These are phyloP conservation scores for Porites rus DNA, from an alignment of 92 coral and sea anemone genomes.

Conservation along the genomic window DNA sequence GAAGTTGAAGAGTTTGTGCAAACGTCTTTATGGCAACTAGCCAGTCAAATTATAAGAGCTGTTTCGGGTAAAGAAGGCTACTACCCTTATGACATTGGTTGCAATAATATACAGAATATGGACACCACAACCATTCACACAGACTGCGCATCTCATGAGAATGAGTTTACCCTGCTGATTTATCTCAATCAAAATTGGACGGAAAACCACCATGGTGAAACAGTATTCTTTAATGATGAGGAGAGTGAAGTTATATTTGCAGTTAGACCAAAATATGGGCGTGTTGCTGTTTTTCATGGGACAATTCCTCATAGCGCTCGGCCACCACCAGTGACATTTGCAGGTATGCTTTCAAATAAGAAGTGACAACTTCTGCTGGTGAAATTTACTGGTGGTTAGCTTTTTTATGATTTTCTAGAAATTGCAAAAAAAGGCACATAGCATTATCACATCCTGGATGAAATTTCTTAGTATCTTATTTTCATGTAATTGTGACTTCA, in stretches of 20 bases:
- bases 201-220: constrained; percentile 85
- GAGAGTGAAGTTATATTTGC: constrained; percentile 82
- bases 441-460: no score
- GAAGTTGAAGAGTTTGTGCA: constrained; percentile 67
- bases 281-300: constrained; percentile 85
- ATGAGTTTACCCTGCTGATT: constrained; percentile 80
- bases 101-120: constrained; percentile 77
- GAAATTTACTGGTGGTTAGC: no score
- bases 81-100: constrained; percentile 86
- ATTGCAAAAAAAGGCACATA: no score
- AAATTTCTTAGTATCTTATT: no score
- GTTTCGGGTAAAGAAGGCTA: constrained; percentile 67
- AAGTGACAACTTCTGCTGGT: no score
- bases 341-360: constrained; percentile 51
- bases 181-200: constrained; percentile 90
- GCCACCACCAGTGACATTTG: constrained; percentile 70
- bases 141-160: constrained; percentile 65
- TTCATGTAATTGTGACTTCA: no score
- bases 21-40: constrained; percentile 70
- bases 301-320: constrained; percentile 88
- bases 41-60: constrained; percentile 52
- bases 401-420: no score
- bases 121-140: constrained; percentile 77
- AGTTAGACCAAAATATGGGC: constrained; percentile 83
- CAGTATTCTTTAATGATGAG: constrained; percentile 73